Percentiles rank a stretch among this genome's conserved stretches.
Conservation (phyloP, 1,140 invertebrate species). For the Brachionus angularis region DNA sequence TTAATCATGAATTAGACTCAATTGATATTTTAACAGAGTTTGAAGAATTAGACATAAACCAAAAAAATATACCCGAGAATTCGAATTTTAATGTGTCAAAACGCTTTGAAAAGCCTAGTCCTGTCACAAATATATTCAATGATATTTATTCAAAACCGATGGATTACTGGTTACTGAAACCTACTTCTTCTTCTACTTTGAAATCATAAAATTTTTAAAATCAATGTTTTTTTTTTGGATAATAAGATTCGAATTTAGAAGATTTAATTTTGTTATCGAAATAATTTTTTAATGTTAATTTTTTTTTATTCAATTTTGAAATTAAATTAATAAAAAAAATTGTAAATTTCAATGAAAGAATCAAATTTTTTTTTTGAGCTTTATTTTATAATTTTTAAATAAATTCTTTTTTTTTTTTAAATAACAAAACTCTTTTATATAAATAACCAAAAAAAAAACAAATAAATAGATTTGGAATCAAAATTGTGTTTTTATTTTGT, state of each 20-base stretch:
- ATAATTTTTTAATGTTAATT: no score
- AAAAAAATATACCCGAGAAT: not conserved
- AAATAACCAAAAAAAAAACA: no score
- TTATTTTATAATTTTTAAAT: no score
- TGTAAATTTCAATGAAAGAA: no score
- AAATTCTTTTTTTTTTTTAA: no score
- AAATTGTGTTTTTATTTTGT: no score
- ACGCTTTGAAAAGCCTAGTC: not conserved
- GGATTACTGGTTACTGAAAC: not conserved
- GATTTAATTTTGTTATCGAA: conserved; percentile 9
- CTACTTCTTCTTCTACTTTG: not conserved
- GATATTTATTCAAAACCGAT: not conserved
- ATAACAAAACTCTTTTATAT: no score
- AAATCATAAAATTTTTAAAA: not conserved
- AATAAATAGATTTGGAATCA: no score
- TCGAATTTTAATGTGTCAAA: not conserved
- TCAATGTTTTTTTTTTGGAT: not conserved
- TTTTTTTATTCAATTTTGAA: no score
- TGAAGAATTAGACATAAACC: not conserved
- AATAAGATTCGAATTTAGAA: conserved; percentile 16
- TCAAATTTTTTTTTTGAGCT: no score
- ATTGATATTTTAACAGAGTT: not conserved
- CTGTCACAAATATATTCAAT: not conserved
- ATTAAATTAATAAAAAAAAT: not conserved
- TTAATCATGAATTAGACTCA: not conserved